Conservation (phyloP, 2,888 invertebrate species). For the Sphaeridia pumilis region DNA sequence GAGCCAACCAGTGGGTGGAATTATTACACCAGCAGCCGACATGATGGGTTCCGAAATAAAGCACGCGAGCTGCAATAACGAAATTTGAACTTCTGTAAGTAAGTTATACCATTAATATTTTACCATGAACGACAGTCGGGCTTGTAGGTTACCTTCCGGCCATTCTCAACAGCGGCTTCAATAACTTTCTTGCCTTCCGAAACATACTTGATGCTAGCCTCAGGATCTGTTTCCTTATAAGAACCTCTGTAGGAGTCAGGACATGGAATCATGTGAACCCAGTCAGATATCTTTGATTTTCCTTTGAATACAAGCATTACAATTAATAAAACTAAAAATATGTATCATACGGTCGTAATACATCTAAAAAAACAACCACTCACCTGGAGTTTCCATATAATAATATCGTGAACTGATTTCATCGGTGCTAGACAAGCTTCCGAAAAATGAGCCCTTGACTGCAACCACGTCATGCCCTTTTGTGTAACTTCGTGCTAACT, state of each 20-base stretch:
- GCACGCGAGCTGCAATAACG: constrained; percentile 22
- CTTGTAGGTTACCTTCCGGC: constrained; percentile 25
- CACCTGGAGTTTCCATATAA: constrained; percentile 11
- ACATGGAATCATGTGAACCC: constrained; percentile 37
- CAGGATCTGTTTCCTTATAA: constrained; percentile 29
- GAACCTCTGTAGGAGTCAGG: constrained; percentile 37
- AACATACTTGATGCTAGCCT: constrained; percentile 35
- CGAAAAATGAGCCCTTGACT: constrained; percentile 47
- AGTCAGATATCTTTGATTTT: constrained; percentile 16
- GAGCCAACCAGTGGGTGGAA: constrained; percentile 37
- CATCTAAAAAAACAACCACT: neutral
- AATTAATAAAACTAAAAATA: neutral
- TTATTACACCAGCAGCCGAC: constrained; percentile 37
- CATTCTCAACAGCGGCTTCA: constrained; percentile 20
- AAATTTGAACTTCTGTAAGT: no score
- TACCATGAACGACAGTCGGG: no score
- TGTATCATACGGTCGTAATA: no score
- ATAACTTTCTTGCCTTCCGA: constrained; percentile 33
- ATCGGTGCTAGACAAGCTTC: constrained; percentile 43
- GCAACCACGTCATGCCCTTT: constrained; percentile 43
- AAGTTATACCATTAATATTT: no score
- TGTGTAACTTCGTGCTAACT: constrained; percentile 46
- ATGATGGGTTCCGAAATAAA: constrained; percentile 38
- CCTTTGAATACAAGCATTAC: neutral
- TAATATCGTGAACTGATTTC: constrained; percentile 36